Conservation (phyloP, 1,140 invertebrate genomes). For the Drosophila ambigua region DNA sequence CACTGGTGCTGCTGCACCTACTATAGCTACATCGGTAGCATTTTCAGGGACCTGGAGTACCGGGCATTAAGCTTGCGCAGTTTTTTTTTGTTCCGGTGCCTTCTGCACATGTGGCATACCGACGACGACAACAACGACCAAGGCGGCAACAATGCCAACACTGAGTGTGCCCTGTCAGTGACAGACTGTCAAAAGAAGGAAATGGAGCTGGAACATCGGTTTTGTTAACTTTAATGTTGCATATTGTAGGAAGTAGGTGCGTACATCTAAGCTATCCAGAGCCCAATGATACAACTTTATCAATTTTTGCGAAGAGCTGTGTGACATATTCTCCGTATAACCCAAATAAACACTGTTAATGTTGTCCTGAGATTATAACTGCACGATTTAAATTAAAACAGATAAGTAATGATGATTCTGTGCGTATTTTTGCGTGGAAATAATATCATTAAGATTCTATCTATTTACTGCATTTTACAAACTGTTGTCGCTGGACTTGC, state of each 20-base stretch:
- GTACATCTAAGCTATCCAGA: not conserved
- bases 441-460: no score
- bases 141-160: constrained; percentile 78
- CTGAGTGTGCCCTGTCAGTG: constrained; percentile 69
- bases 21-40: constrained; percentile 22
- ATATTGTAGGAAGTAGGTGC: not conserved
- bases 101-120: constrained; percentile 71
- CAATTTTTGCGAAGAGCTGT: no score
- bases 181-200: constrained; percentile 66
- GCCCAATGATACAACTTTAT: no score
- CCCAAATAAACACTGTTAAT: constrained; percentile 49
- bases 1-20: constrained; percentile 25
- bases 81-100: constrained; percentile 58
- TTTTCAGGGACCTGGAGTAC: constrained; percentile 39
- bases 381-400: constrained; percentile 60
- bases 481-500: no score
- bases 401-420: no score
- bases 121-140: constrained; percentile 35
- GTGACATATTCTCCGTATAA: no score
- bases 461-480: no score
- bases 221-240: constrained; percentile 58
- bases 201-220: constrained; percentile 6
- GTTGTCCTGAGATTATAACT: constrained; percentile 68
- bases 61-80: constrained; percentile 24
- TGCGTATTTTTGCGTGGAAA: no score